These are phyloP conservation scores for Cacatua alba DNA, from an alignment of 2,113 vertebrate species.

Conservation along the genomic window DNA sequence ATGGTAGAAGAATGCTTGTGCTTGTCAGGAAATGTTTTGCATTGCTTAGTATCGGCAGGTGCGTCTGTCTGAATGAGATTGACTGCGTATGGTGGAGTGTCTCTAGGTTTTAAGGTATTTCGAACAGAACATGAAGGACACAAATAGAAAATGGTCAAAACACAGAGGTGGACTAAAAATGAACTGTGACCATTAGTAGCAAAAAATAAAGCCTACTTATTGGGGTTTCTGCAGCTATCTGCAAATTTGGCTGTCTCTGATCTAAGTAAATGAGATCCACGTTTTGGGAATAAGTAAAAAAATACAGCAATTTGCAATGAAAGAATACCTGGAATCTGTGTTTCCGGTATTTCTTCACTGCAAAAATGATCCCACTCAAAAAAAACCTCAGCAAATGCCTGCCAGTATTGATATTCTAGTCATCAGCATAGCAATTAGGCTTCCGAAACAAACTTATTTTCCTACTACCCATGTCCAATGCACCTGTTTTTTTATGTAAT, in stretches of 20 bases:
- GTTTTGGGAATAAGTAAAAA: neutral
- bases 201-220: neutral
- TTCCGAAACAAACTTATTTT: slow-evolving; percentile 37
- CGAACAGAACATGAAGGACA: neutral
- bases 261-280: neutral
- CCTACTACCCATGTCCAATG: neutral
- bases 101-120: neutral
- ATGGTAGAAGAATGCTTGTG: neutral
- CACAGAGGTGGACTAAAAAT: neutral
- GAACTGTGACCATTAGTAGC: neutral
- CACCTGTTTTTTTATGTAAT: slow-evolving; percentile 8
- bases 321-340: neutral
- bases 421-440: neutral
- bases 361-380: neutral
- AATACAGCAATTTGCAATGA: rapidly evolving
- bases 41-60: rapidly evolving
- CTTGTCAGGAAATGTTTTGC: neutral
- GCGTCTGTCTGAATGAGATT: neutral
- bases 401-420: neutral
- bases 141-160: neutral
- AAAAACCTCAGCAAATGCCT: neutral
- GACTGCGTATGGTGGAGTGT: neutral
- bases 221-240: neutral
- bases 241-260: neutral
- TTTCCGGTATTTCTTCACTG: neutral